A percentile compares a stretch with the other conserved stretches of the same genome.
These are phyloP conservation scores for Spinus pinus DNA, from an alignment of 2,797 vertebrate genomes.

Conservation along the genomic window DNA sequence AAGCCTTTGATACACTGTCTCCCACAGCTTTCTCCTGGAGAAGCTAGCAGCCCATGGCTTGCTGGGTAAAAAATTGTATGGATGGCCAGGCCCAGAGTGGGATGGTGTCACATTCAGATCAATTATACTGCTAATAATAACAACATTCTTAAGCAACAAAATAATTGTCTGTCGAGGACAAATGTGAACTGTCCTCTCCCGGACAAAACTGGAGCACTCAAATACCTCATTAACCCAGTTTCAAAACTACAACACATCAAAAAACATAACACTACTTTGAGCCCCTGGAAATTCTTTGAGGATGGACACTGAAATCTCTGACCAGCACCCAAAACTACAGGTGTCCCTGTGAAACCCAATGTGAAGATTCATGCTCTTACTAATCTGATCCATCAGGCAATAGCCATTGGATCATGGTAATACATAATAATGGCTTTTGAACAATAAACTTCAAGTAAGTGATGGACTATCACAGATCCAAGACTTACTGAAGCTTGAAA, in stretches of 20 bases:
- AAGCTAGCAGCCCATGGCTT: neutral
- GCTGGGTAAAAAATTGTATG: neutral
- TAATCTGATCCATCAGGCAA: neutral
- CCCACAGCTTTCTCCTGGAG: neutral
- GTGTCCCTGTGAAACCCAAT: accelerated
- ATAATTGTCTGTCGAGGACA: neutral
- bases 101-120: neutral
- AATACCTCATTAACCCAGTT: neutral
- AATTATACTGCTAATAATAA: neutral
- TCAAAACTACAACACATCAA: neutral
- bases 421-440: neutral
- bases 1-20: neutral
- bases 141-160: neutral
- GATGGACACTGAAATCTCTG: neutral
- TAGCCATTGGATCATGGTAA: neutral
- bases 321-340: neutral
- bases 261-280: neutral
- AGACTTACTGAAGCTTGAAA: neutral
- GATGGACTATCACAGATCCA: neutral
- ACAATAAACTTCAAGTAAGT: neutral
- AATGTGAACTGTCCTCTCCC: slow-evolving; percentile 34
- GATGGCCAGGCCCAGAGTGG: neutral
- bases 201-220: neutral
- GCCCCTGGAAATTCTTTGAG: neutral
- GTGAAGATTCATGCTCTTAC: neutral